A percentile compares a stretch with the other conserved stretches of the same genome.
phyloP scores from a whole-genome alignment of 1,140 invertebrate species.

The Lepidotrigona ventralis region DNA sequence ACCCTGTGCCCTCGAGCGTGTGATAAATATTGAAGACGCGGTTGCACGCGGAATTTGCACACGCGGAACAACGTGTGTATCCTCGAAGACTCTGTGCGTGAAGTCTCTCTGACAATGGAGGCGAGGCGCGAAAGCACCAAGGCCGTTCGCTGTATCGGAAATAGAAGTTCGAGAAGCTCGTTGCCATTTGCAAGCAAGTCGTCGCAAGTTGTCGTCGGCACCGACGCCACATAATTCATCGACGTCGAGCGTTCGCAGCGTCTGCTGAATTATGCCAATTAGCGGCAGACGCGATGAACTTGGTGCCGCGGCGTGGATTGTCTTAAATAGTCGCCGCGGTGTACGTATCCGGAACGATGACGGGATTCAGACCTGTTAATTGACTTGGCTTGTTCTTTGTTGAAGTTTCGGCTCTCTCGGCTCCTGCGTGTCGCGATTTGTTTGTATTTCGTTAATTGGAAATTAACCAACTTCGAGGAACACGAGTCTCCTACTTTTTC shows the following conservation, averaged over 20 bases:
- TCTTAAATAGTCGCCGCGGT: slow-evolving; percentile 34
- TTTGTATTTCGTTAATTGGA: background rate
- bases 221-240: slow-evolving; percentile 51
- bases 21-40: slow-evolving; percentile 4
- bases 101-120: slow-evolving; percentile 9
- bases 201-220: slow-evolving; percentile 17
- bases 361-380: slow-evolving; percentile 16
- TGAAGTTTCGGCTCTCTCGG: background rate
- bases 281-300: slow-evolving; percentile 48
- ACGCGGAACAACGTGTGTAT: slow-evolving; percentile 23
- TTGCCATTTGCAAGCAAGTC: slow-evolving; percentile 3
- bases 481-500: rapidly evolving
- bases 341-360: slow-evolving; percentile 6
- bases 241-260: slow-evolving; percentile 33
- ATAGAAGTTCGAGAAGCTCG: slow-evolving; percentile 29
- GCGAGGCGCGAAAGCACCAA: background rate
- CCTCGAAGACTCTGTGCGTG: background rate
- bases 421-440: background rate
- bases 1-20: background rate
- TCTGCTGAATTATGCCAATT: slow-evolving; percentile 50
- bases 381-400: background rate
- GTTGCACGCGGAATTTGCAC: slow-evolving; percentile 20
- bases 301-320: slow-evolving; percentile 37
- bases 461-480: background rate
- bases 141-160: slow-evolving; percentile 20